phyloP scores from a whole-genome alignment of 2,113 vertebrate genomes.

The Mola mola region DNA sequence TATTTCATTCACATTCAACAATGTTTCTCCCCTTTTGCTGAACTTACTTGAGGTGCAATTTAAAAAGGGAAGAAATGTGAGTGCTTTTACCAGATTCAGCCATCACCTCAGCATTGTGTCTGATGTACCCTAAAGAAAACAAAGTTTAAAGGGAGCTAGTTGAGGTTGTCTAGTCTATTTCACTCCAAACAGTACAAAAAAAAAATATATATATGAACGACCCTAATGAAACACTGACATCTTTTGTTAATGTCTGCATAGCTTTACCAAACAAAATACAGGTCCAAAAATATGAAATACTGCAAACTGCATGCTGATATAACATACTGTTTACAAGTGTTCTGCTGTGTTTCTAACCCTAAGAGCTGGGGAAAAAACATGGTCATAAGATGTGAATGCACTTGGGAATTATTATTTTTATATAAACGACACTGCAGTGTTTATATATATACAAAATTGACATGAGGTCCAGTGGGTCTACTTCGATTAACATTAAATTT shows the following conservation, averaged over 20 bases:
- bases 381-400: conserved; percentile 68
- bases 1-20: conserved; percentile 64
- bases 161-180: conserved; percentile 48
- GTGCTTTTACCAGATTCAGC: conserved; percentile 54
- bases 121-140: conserved; percentile 18
- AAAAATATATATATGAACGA: conserved; percentile 10
- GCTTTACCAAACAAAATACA: conserved; percentile 48
- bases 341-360: conserved; percentile 42
- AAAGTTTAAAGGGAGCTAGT: conserved; percentile 25
- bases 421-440: conserved; percentile 42
- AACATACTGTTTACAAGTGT: conserved; percentile 23
- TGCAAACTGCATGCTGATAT: conserved; percentile 47
- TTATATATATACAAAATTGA: conserved; percentile 43
- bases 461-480: conserved; percentile 46
- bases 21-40: conserved; percentile 42
- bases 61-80: conserved; percentile 44
- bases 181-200: conserved; percentile 46
- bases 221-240: conserved; percentile 31
- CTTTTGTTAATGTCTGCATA: conserved; percentile 52
- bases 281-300: conserved; percentile 58
- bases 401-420: conserved; percentile 32
- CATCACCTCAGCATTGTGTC: conserved; percentile 38
- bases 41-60: conserved; percentile 47
- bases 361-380: conserved; percentile 46
- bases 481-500: conserved; percentile 52